Evolutionary conservation across 2,113 vertebrate genomes (phyloP), one percentile per base, ranked within the genome.

Genomic region (Psephotus haematonotus): DNA sequence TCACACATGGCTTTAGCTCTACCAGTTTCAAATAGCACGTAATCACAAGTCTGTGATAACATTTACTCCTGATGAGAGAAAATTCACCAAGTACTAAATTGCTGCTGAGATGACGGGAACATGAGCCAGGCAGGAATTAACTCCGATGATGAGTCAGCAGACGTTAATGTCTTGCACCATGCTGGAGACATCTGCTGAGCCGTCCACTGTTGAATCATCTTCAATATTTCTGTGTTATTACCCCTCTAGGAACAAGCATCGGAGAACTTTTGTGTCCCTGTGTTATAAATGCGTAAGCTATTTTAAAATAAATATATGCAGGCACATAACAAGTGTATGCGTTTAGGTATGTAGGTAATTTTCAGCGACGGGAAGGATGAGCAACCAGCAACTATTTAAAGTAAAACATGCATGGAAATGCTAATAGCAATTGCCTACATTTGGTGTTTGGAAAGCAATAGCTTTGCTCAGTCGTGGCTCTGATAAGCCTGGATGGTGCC

Each of bases 31-130:
- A 96, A 93, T 90, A 96, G 89, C 86, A 89, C 88, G 71, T 97
- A 97, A 97, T 96, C 97, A 88, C 96, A 84, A 97, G 95, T 79
- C 95, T 86, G 91, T 94, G 94, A 96, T 96, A 94, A 92, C 88
- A 95, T 91, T 93, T 96, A 93, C 88, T 97, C 89, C 93, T 87
- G 94, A 97, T 93, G 94, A 97, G 96, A 96, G 82, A 96, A 97
- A 95, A 82, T 96, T 97, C 93, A 97, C 90, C 85, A 90, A 88
- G 82, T 89, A 94, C 93, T 97, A 95, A 96, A 93, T 83, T 96
- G 92, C 96, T 96, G 95, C 94, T 93, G 93, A 97, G 93, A 93
- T 96, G 95, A 96, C 50, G 86, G 95, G 90, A 96, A 88, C 41
- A 62, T 41, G 84, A 96, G 96, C 91, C 95, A 97, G 93, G 93